Evolutionary conservation across 1,140 invertebrate genomes (phyloP), one percentile per base, ranked within the genome.

Genomic region (Octopus sinensis): DNA sequence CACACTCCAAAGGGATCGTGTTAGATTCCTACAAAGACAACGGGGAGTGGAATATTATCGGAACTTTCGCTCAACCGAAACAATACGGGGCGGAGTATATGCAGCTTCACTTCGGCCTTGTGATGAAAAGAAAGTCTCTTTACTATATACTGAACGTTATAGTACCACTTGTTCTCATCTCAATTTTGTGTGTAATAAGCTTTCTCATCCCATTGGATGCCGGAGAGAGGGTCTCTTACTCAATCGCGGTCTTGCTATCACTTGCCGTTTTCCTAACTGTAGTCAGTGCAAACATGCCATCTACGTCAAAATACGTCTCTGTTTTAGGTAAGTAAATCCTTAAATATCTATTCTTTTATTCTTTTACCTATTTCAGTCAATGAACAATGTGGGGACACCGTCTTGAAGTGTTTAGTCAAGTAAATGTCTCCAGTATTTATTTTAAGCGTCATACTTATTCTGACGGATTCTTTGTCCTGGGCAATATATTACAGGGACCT

Each of bases 191-290:
- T 53, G 71, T 80, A 6, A 6, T 86, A 30, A 80, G 79, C 6
- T 87, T 87, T 79, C 30, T 87, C 17, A 71, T 87, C 30, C 86
- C 86, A 51, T 52, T 79, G 17, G 86, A 87, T 10, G 83, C 82
- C 13, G 86, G 86, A 23, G 86, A 87, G 79, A 86, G 85, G 79
- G 82, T 87, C 13, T 79, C 83, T 53, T 86, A 84, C 80, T 81
- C 80, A 10, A 51, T 87, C 71, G 86, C 85, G 12, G 82, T 83
- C 12, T 79, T 87, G 4, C 82, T 87, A 43, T 84, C 84, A 3
- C 80, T 82, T 30, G 84, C 84, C 56, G 85, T 87, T 52, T 81
- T 87, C n/a, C 43, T 87, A 76, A 86, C 82, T 13, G 76, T 87
- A 7, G 78, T 87, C 5, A 79, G 82, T 9, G 83, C 82, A 12